These are phyloP conservation scores for Saimiri boliviensis DNA, from an alignment of 2,113 vertebrate species.

Conservation along the genomic window DNA sequence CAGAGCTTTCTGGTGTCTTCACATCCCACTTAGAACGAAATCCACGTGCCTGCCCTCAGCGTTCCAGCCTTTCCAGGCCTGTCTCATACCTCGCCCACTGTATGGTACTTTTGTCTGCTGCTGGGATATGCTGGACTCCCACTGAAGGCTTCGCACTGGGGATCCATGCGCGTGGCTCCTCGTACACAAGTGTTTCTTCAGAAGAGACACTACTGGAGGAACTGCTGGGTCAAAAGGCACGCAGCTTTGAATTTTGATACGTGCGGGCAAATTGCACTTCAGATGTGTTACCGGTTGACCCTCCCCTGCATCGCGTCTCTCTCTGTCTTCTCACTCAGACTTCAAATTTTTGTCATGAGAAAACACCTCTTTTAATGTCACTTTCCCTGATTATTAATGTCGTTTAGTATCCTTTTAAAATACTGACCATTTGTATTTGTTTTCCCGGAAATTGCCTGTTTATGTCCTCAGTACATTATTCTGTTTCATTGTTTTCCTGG, in stretches of 20 bases:
- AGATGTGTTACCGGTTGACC: background rate
- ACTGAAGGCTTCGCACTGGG: fast-evolving
- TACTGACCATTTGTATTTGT: background rate
- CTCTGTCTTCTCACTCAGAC: background rate
- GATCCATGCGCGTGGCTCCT: fast-evolving
- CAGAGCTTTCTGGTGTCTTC: background rate
- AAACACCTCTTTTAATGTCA: background rate
- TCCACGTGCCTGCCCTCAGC: background rate
- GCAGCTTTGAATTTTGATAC: background rate
- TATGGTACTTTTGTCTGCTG: background rate
- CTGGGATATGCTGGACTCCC: fast-evolving
- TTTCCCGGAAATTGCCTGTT: background rate
- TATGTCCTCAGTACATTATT: background rate
- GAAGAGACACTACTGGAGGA: background rate
- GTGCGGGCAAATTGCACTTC: background rate
- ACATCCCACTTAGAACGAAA: background rate
- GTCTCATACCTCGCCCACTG: fast-evolving
- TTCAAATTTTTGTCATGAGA: background rate
- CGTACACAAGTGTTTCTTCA: background rate
- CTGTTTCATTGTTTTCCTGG: background rate
- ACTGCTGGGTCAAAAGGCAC: background rate
- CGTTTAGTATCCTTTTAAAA: background rate
- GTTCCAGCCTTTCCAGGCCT: no score
- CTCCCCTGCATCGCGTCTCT: fast-evolving
- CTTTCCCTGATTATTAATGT: background rate